These are phyloP conservation scores for Spodoptera litura DNA, from an alignment of 1,140 invertebrate species.

Conservation along the genomic window DNA sequence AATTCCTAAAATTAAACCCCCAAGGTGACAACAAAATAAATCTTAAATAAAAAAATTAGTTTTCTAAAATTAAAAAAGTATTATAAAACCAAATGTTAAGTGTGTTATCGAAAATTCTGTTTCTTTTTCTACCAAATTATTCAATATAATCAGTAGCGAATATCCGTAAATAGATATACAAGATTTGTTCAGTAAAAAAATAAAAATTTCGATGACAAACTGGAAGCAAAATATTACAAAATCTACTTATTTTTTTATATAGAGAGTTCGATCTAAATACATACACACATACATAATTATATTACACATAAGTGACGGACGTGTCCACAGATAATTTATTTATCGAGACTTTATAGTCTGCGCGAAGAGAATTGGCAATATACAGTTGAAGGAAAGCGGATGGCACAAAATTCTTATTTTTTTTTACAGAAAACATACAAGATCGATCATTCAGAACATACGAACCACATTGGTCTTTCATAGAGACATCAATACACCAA, in stretches of 20 bases:
- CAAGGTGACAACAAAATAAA: slow-evolving; percentile 43
- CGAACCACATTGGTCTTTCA: slow-evolving; percentile 65
- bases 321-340: slow-evolving; percentile 55
- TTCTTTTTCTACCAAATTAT: neutral
- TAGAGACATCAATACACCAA: slow-evolving; percentile 27
- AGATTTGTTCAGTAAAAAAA: slow-evolving; percentile 33
- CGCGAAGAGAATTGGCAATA: slow-evolving; percentile 72
- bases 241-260: slow-evolving; percentile 49
- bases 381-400: slow-evolving; percentile 79
- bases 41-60: slow-evolving; percentile 37
- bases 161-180: slow-evolving; percentile 9
- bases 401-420: slow-evolving; percentile 73
- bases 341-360: slow-evolving; percentile 58
- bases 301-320: slow-evolving; percentile 59
- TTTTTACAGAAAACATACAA: slow-evolving; percentile 78
- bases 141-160: slow-evolving; percentile 3
- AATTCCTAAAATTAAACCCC: slow-evolving; percentile 46
- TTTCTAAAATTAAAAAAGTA: slow-evolving; percentile 36
- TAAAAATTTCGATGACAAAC: slow-evolving; percentile 40
- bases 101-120: neutral
- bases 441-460: slow-evolving; percentile 65
- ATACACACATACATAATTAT: slow-evolving; percentile 55
- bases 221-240: slow-evolving; percentile 49
- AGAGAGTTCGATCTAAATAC: slow-evolving; percentile 51
- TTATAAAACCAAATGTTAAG: slow-evolving; percentile 9